A percentile compares a stretch with the other conserved stretches of the same genome.
phyloP scores from a whole-genome alignment of 1,140 invertebrate species.

The Zaprionus africanus region DNA sequence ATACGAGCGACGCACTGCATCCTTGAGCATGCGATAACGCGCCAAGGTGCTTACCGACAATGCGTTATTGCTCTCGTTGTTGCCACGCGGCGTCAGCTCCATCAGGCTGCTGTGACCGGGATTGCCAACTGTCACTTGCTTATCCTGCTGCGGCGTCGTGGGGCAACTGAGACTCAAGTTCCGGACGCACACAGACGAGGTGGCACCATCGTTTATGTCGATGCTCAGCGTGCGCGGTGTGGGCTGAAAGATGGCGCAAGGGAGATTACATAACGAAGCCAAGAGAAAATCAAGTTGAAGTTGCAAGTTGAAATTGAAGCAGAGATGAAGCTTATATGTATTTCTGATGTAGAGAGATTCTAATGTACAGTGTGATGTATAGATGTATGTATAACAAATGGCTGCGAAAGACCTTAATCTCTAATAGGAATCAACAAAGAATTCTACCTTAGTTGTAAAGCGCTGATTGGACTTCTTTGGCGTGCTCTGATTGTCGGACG shows the following conservation, averaged over 20 bases:
- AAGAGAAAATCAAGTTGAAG: slow-evolving; percentile 20
- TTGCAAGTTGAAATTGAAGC: slow-evolving; percentile 26
- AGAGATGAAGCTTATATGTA: slow-evolving; percentile 55
- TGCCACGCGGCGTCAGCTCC: slow-evolving; percentile 40
- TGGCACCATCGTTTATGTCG: slow-evolving; percentile 51
- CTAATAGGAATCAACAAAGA: slow-evolving; percentile 81
- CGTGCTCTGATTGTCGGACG: slow-evolving; percentile 70
- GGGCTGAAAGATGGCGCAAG: slow-evolving; percentile 61
- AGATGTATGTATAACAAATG: slow-evolving; percentile 9
- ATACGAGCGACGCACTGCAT: slow-evolving; percentile 72
- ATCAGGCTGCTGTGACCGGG: slow-evolving; percentile 49
- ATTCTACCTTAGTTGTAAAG: slow-evolving; percentile 82
- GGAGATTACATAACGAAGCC: slow-evolving; percentile 19
- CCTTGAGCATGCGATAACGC: slow-evolving; percentile 66
- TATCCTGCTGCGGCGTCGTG: slow-evolving; percentile 65
- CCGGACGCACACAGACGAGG: slow-evolving; percentile 1
- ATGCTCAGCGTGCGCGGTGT: slow-evolving; percentile 54
- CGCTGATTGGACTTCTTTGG: slow-evolving; percentile 68
- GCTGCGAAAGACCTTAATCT: slow-evolving; percentile 28
- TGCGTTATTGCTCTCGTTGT: slow-evolving; percentile 47
- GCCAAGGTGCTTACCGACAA: slow-evolving; percentile 64
- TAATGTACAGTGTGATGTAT: slow-evolving; percentile 39
- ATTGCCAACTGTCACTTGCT: not conserved
- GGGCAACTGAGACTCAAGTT: slow-evolving; percentile 68
- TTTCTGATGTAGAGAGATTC: slow-evolving; percentile 14